Evolutionary conservation across 2,797 vertebrate genomes (phyloP), one percentile per base, ranked within the genome.

Genomic region (Harpagifer antarcticus): DNA sequence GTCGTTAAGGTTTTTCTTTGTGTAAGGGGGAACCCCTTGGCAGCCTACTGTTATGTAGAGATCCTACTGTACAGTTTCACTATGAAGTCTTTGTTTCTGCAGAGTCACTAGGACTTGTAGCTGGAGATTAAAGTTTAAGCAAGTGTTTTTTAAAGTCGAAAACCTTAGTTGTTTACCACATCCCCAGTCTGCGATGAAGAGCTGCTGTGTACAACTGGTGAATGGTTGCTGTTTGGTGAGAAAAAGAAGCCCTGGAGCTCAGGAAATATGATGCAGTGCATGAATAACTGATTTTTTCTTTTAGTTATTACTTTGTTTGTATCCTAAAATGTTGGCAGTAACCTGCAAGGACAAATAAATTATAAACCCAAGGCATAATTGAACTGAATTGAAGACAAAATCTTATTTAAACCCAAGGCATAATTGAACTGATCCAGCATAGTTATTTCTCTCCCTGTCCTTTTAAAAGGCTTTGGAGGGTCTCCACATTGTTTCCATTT

Each of bases 331-430:
- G 85, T 89, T 89, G 82, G 86, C 87, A 89, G 88, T 88, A 86
- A 90, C 86, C 83, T 86, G 75, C 85, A 88, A 90, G 90, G 89
- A 75, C 81, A 91, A 89, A 91, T 91, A 82, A 90, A 89, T 86
- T 85, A 88, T 87, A 72, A 86, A 84, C 81, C 88, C 86, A 55
- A 80, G 81, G 79, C 83, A 81, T 88, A 82, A 93, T 84, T 86
- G 85, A 90, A 91, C 53, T 85, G 69, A 78, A 93, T 84, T 86
- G 85, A 90, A 91, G n/a, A n/a, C n/a, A n/a, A n/a, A n/a, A n/a
- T n/a, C n/a, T n/a, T n/a, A n/a, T n/a, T n/a, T 87, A 72, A 86
- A 84, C 81, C 88, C 86, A 55, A 80, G 81, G 79, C 83, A 81
- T 88, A 82, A 93, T 84, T 86, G 85, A 90, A 91, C 53, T 85